phyloP scores from a whole-genome alignment of 2,113 vertebrate species.

The Lates calcarifer region DNA sequence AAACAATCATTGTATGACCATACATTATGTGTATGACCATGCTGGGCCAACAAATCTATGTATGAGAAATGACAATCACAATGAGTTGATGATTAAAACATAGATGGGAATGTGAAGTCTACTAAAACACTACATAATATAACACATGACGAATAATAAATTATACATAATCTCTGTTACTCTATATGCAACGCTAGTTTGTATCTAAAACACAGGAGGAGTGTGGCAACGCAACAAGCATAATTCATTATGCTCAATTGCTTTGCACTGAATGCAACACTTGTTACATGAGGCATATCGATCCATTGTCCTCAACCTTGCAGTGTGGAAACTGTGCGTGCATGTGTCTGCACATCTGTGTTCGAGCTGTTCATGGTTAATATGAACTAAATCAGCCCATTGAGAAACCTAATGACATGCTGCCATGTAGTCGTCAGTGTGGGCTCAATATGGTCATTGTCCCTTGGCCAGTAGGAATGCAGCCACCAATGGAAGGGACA shows the following conservation, averaged over 20 bases:
- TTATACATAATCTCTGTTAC: background rate
- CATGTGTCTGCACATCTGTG: conserved; percentile 33
- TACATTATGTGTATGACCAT: background rate
- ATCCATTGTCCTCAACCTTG: conserved; percentile 53
- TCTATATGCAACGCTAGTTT: background rate
- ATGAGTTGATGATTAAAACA: background rate
- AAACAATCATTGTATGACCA: background rate
- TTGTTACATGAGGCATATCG: conserved; percentile 48
- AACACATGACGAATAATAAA: background rate
- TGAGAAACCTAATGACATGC: conserved; percentile 78
- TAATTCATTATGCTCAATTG: conserved; percentile 20
- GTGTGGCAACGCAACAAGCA: background rate
- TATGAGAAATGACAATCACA: background rate
- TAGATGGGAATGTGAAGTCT: background rate
- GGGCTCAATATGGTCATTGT: conserved; percentile 83
- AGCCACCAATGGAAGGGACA: conserved; percentile 62
- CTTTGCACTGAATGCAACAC: conserved; percentile 44
- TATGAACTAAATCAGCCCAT: conserved; percentile 78
- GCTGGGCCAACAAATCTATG: background rate
- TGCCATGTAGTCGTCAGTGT: conserved; percentile 75
- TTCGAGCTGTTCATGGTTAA: conserved; percentile 61
- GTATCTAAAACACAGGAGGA: background rate
- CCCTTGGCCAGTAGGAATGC: conserved; percentile 71
- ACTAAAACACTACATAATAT: background rate
- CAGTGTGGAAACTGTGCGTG: conserved; percentile 26